Evolutionary conservation across 2,113 vertebrate species (phyloP), one percentile per base, ranked within the genome.

Genomic region (Asarcornis scutulata): DNA sequence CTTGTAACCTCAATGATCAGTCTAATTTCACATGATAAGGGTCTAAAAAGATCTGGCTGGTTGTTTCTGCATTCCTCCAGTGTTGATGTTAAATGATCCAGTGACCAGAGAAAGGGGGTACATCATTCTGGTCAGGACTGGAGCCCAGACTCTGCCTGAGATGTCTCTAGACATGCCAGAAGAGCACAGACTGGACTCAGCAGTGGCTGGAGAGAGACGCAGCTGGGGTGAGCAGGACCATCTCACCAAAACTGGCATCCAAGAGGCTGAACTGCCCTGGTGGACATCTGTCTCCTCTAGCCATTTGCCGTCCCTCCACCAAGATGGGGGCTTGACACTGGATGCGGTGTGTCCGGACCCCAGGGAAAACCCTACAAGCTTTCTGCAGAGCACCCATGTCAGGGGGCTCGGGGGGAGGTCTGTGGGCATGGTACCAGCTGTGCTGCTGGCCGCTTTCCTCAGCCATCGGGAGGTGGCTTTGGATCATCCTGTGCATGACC

Each of bases 391-490:
- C 2, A 0, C 1, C 21, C 44, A 6, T 3, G 4, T 60, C 26
- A 5, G 5, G 59, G 6, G 27, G 52, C 8, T 11, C 23, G 5
- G 1, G 71, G 63, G 58, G 7, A 79, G 27, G 8, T 59, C 62
- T 55, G 36, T 11, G 71, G 46, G 5, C 31, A 9, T 5, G 15
- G 71, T 3, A 15, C 32, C 29, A 46, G 5, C 4, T 20, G 40
- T 46, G 6, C 22, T 71, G 75, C 16, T 11, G 53, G 11, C 13
- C 17, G 29, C 1, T 75, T 22, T 74, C 55, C 40, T 16, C 44
- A 40, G 0, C 5, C 2, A 0, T 36, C 27, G 44, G 5, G 6
- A 55, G n/a, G n/a, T 22, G 2, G 0, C 46, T 44, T 6, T 13
- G 29, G 59, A 3, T 23, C 38, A 56, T 11, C 34, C n/a, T 74